Base-by-base conservation (phyloP, 2,113 vertebrate species). In the Baryphthengus martii region DNA sequence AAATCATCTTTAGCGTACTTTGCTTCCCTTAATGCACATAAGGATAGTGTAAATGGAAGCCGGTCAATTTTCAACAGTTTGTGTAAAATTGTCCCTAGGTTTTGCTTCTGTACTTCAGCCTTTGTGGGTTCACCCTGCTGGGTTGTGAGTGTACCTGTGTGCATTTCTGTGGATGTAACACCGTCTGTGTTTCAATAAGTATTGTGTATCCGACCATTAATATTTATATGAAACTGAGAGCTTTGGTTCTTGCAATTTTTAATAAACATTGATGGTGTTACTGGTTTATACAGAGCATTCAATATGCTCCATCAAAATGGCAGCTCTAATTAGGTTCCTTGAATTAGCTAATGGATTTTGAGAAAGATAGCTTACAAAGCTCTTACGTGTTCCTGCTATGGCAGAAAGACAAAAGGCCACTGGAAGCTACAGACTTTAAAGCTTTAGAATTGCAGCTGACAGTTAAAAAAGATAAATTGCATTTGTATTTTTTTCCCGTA, bases 181-280 rank as follows among this genome's bases (percentile, higher is more conserved):
- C 58, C 3, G 1, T 96, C 82, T 94, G 7, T 96, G 81, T 97
- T 97, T 98, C 97, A 96, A 42, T 98, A 97, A 97, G 93, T 94
- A 96, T 97, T 97, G 95, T 96, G 95, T 96, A 89, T 97, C 84
- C 93, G 63, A 44, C 95, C 90, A 97, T 98, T 97, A 98, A 97
- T 98, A 98, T 98, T 98, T 97, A 97, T 98, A 97, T 96, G 95
- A 78, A 97, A 96, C 52, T 40, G 95, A 97, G 94, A 95, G 97
- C 97, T 97, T 98, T 95, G 93, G 96, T 98, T 97, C 97, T 97
- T 97, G 95, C 95, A 96, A 97, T 98, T 98, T 98, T 97, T 99
- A 99, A 99, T 99, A 99, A 99, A 99, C 99, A 99, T 99, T 99
- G 98, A 98, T 99, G 98, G 98, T 98, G 98, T 99, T 99, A 98